These are phyloP conservation scores for Lithosia quadra DNA, from an alignment of 2,888 invertebrate species.

Conservation along the genomic window DNA sequence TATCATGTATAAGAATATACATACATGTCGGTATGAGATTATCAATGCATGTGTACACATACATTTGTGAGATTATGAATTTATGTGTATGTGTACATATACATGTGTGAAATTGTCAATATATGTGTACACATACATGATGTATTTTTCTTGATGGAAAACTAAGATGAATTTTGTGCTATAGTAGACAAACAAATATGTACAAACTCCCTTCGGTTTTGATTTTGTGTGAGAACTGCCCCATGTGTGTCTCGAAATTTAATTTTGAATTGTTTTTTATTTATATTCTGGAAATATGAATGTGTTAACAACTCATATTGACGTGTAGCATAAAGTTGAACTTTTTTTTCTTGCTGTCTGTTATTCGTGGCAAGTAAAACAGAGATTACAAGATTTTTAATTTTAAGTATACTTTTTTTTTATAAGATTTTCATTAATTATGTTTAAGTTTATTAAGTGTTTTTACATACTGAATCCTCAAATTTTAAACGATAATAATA, in stretches of 20 bases:
- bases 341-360: background rate
- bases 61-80: no score
- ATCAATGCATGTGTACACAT: no score
- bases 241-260: slow-evolving; percentile 16
- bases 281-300: slow-evolving; percentile 24
- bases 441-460: background rate
- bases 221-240: slow-evolving; percentile 28
- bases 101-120: no score
- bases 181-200: slow-evolving; percentile 14
- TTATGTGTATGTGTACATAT: no score
- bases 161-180: slow-evolving; percentile 18
- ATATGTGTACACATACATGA: background rate
- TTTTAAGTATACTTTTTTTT: background rate
- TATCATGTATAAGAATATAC: no score
- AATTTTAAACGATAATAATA: background rate
- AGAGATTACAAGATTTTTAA: background rate
- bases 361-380: background rate
- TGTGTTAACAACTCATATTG: slow-evolving; percentile 29
- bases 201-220: slow-evolving; percentile 23
- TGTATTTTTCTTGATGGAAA: background rate
- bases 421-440: background rate
- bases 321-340: slow-evolving; percentile 28
- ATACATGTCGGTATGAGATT: no score
- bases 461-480: background rate
- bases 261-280: slow-evolving; percentile 25